Conservation (phyloP, 2,113 vertebrate genomes). For the Machaerirhynchus nigripectus region DNA sequence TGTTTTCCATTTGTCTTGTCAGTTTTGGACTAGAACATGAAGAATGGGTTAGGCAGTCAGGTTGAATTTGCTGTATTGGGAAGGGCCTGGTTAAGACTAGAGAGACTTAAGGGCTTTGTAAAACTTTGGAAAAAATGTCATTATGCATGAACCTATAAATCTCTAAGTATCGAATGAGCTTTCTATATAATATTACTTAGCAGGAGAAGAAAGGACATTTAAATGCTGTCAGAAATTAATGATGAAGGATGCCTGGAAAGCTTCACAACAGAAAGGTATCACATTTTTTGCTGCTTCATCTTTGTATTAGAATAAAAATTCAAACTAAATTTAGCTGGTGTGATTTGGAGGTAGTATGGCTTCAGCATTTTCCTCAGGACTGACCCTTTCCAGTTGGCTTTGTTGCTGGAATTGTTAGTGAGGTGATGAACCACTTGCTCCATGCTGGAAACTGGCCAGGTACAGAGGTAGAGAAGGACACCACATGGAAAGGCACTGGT, state of each 20-base stretch:
- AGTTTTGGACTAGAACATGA: not conserved
- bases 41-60: not conserved
- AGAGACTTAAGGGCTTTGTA: conserved; percentile 8
- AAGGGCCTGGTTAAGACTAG: not conserved
- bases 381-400: not conserved
- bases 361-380: not conserved
- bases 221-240: conserved; percentile 10
- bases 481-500: not conserved
- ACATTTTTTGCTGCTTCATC: not conserved
- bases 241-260: not conserved
- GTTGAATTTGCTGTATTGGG: not conserved
- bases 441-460: not conserved
- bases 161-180: not conserved
- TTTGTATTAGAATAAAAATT: not conserved
- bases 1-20: conserved; percentile 11
- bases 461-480: not conserved
- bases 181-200: not conserved
- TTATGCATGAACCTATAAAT: conserved; percentile 11
- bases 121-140: not conserved
- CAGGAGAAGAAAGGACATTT: conserved; percentile 1
- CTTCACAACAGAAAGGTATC: not conserved
- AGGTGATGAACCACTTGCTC: not conserved
- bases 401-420: not conserved
- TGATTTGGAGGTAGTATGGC: not conserved
- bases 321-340: not conserved